Evolutionary conservation across 2,888 invertebrate genomes (phyloP), one percentile per base, ranked within the genome.

Genomic region (Meandrusa payeni): DNA sequence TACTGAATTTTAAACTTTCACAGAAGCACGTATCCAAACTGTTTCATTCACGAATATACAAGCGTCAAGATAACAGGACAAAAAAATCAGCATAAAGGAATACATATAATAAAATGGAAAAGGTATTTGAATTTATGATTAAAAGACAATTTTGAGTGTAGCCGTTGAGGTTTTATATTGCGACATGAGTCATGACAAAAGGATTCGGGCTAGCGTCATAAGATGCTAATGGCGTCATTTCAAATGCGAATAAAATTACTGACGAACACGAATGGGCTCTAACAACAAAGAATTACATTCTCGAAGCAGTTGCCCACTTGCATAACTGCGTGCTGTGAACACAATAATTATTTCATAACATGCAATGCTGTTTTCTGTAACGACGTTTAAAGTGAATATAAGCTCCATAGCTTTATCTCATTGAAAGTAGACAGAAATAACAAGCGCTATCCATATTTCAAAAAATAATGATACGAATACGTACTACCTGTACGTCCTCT

Each of bases 281-380:
- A 39, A 34, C 38, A 32, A 40, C 41, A 28, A 39, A 39, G 33
- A 29, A 45, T 39, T 28, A 45, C 32, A 32, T 44, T 44, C 32
- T 44, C 38, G 32, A 40, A 44, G 40, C 39, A 28, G 38, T 38
- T 28, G 43, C 24, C 9, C 26, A 31, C 29, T 45, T 45, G 44
- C 39, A 24, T 27, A 40, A 39, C 39, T 29, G 22, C 24, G 10
- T 28, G 23, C 36, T 24, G 23, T 38, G 27, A 39, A 31, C 33
- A 39, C 7, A 37, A 42, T 50, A 47, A 50, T 50, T 50, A 47
- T 50, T 27, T 39, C 42, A 23, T 24, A 38, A 33, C 50, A 50
- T 50, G 50, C 47, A 36, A 50, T 29, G 32, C 17, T 27, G 11
- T 12, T 27, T 2, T n/a, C 11, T n/a, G n/a, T 27, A n/a, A 1